phyloP scores from a whole-genome alignment of 2,888 invertebrate species.

The Pristionchus entomophagus region DNA sequence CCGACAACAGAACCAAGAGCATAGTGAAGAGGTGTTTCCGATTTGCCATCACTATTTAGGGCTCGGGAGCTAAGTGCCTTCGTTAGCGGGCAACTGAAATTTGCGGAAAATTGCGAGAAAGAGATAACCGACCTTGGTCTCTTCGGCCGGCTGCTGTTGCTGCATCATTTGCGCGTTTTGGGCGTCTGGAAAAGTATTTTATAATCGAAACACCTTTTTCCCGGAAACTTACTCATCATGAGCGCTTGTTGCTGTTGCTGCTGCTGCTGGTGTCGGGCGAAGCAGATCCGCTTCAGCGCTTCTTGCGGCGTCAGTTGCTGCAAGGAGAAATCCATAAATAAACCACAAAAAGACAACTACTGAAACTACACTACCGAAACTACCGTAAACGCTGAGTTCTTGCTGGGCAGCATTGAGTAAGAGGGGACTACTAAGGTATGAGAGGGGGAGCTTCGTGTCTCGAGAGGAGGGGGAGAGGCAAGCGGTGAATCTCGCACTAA shows the following conservation, averaged over 20 bases:
- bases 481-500: constrained; percentile 38
- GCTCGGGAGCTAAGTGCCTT: too few species aligned
- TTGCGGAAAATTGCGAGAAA: not conserved
- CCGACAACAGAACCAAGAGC: too few species aligned
- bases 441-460: not conserved
- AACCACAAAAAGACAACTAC: not conserved
- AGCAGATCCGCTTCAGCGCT: constrained; percentile 35
- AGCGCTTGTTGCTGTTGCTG: not conserved
- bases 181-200: constrained; percentile 1
- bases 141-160: constrained; percentile 33
- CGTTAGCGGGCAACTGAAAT: not conserved
- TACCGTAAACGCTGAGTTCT: constrained; percentile 14
- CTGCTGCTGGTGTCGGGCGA: constrained; percentile 25
- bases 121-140: not conserved
- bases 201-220: not conserved
- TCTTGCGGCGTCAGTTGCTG: constrained; percentile 30
- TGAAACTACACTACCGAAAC: not conserved
- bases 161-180: constrained; percentile 45
- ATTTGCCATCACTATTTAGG: too few species aligned
- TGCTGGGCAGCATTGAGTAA: constrained; percentile 25
- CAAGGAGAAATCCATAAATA: not conserved
- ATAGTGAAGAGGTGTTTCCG: too few species aligned
- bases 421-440: not conserved
- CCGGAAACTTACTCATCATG: constrained; percentile 21
- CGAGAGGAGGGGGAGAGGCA: not conserved